phyloP scores from a whole-genome alignment of 2,797 vertebrate species.

The Malurus leucopterus region DNA sequence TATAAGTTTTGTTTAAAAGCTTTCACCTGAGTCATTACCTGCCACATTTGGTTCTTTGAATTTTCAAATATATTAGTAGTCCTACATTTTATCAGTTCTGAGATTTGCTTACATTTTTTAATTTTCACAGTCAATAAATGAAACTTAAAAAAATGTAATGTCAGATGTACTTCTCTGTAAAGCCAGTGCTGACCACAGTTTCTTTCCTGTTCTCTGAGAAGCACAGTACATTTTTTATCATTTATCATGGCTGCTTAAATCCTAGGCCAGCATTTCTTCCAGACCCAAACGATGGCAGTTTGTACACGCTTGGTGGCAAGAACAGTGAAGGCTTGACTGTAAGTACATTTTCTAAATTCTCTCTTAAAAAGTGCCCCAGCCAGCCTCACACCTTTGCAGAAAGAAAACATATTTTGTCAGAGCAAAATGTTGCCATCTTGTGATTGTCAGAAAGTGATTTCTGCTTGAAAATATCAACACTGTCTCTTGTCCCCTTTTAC shows the following conservation, averaged over 20 bases:
- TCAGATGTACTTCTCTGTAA: neutral
- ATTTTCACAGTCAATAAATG: neutral
- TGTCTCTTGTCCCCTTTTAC: neutral
- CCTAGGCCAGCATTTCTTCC: constrained; percentile 93
- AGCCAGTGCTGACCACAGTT: neutral
- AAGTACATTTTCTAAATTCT: constrained; percentile 50
- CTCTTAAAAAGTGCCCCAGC: neutral
- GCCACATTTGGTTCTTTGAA: neutral
- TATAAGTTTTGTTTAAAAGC: neutral
- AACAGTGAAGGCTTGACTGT: constrained; percentile 94
- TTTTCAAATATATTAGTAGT: neutral
- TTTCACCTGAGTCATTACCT: neutral
- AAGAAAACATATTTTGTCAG: neutral
- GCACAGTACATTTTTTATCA: neutral
- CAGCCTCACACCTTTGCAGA: neutral
- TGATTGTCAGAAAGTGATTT: neutral
- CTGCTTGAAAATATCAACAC: neutral
- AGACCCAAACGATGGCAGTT: constrained; percentile 94
- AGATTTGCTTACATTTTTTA: neutral
- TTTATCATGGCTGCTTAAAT: constrained; percentile 29
- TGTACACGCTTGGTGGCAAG: constrained; percentile 93
- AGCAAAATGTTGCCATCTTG: neutral
- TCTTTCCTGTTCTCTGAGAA: neutral
- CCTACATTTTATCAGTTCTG: neutral
- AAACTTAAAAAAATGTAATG: neutral